Conservation (phyloP, 2,888 invertebrate species). For the Lagria hirta region DNA sequence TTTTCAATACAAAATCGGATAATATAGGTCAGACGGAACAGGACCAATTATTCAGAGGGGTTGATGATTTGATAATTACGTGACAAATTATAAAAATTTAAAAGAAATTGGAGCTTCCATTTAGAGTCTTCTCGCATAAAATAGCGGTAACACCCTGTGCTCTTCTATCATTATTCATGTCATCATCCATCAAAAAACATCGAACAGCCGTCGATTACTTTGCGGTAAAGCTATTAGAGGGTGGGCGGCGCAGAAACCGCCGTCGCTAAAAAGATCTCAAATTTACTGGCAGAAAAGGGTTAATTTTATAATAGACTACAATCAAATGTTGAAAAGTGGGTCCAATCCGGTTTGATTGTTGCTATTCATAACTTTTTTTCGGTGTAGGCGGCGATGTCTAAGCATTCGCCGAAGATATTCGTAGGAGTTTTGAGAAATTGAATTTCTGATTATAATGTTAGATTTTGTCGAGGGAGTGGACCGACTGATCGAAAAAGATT, state of each 20-base stretch:
- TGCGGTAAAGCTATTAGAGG: slow-evolving; percentile 39
- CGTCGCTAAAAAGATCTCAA: not conserved
- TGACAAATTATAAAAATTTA: too few species aligned
- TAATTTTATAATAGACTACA: slow-evolving; percentile 29
- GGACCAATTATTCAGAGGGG: too few species aligned
- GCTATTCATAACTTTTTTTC: slow-evolving; percentile 11
- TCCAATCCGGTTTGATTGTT: not conserved
- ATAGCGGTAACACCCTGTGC: slow-evolving; percentile 31
- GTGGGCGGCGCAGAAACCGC: slow-evolving; percentile 33
- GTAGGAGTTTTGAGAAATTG: slow-evolving; percentile 34
- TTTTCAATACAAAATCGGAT: too few species aligned
- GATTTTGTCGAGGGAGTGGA: slow-evolving; percentile 36
- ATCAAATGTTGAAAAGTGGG: slow-evolving; percentile 32
- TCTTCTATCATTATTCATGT: slow-evolving; percentile 49
- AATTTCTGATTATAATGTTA: too few species aligned
- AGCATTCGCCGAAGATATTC: slow-evolving; percentile 37
- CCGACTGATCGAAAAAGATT: slow-evolving; percentile 37
- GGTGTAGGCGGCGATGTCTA: slow-evolving; percentile 19
- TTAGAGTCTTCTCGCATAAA: slow-evolving; percentile 37
- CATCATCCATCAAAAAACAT: slow-evolving; percentile 48
- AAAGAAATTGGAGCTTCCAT: too few species aligned
- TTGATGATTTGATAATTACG: too few species aligned
- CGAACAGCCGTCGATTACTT: slow-evolving; percentile 44
- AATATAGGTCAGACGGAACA: too few species aligned
- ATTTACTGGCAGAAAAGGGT: not conserved